Evolutionary conservation across 1,140 invertebrate genomes (phyloP).

Genomic region (Rhysida immarginata): DNA sequence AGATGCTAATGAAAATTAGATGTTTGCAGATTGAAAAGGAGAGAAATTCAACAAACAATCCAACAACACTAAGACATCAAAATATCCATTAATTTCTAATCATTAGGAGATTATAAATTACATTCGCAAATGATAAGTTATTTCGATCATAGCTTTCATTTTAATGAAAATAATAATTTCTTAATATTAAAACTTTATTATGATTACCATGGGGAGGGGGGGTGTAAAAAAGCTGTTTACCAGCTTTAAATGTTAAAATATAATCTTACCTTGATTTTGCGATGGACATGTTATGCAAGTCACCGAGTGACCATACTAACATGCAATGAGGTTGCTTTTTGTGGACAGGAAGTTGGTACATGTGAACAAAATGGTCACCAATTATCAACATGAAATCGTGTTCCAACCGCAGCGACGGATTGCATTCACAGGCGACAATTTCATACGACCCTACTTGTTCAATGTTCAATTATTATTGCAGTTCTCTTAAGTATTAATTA

Average conservation of each 20-base stretch:
- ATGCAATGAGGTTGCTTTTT: no score
- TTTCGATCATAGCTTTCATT: background rate
- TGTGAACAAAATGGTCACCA: background rate
- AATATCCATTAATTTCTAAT: background rate
- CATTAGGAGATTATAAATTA: no score
- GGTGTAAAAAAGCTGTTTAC: no score
- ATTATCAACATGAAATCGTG: slow-evolving; percentile 1
- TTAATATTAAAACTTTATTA: no score
- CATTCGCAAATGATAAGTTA: background rate
- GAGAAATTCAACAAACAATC: background rate
- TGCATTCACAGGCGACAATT: background rate
- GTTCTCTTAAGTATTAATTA: background rate
- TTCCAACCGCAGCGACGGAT: background rate
- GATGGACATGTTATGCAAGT: background rate
- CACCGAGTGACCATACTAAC: background rate
- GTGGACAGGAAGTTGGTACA: background rate
- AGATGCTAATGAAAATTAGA: background rate
- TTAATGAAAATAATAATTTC: no score
- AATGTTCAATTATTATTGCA: no score
- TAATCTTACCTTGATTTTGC: slow-evolving; percentile 3
- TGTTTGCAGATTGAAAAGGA: background rate
- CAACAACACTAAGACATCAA: background rate
- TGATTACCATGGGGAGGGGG: no score
- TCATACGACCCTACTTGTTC: background rate
- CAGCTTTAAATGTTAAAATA: no score